Evolutionary conservation across 1,140 invertebrate species (phyloP).

Genomic region (Coptotermes formosanus): DNA sequence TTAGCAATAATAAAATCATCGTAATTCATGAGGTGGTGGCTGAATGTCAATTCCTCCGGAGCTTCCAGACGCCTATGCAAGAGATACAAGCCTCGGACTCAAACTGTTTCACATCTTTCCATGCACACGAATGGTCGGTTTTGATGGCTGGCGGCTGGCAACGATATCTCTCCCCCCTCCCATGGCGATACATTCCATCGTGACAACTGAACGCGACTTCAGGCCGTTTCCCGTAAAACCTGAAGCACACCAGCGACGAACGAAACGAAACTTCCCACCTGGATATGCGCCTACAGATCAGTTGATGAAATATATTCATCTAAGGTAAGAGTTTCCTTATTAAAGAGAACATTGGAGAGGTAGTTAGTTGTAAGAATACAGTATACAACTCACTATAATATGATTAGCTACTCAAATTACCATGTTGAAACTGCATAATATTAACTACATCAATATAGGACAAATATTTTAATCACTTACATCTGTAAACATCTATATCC

Average conservation of each 20-base stretch:
- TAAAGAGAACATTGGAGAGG: too few species aligned
- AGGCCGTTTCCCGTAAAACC: neutral
- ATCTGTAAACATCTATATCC: neutral
- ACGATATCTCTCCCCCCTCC: slow-evolving; percentile 1
- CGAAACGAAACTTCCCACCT: neutral
- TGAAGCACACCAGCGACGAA: neutral
- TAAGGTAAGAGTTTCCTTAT: too few species aligned
- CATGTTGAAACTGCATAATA: too few species aligned
- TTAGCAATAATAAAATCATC: slow-evolving; percentile 14
- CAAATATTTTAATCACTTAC: neutral
- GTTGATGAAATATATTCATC: too few species aligned
- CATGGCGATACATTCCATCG: neutral
- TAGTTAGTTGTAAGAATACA: too few species aligned
- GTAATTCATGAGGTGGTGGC: neutral
- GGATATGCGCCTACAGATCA: neutral
- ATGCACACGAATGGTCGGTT: neutral
- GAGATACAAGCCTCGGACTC: neutral
- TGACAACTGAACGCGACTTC: neutral
- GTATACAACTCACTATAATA: too few species aligned
- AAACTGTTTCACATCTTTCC: slow-evolving; percentile 11
- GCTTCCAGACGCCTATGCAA: neutral
- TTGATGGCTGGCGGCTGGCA: neutral
- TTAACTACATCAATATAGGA: too few species aligned
- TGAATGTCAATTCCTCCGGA: slow-evolving; percentile 9
- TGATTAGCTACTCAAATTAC: too few species aligned